These are phyloP conservation scores for Perccottus glenii DNA, from an alignment of 2,113 vertebrate genomes.

Conservation along the genomic window DNA sequence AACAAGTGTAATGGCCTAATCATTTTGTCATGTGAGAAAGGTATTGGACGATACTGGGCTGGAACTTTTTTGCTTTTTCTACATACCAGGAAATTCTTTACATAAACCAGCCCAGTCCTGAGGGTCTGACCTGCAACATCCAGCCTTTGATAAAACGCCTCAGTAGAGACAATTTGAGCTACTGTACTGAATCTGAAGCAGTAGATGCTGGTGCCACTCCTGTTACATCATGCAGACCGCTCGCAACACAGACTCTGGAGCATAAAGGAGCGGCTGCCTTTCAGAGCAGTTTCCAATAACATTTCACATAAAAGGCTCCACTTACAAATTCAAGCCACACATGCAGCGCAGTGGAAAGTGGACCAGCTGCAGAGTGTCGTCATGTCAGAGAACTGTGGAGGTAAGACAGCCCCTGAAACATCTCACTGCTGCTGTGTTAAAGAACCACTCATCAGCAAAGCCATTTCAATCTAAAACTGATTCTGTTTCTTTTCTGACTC, in stretches of 20 bases:
- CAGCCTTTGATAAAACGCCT: neutral
- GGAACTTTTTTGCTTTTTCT: no score
- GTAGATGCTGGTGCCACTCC: neutral
- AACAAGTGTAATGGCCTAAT: no score
- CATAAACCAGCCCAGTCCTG: no score
- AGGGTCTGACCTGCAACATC: neutral
- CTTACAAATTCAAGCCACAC: conserved; percentile 14
- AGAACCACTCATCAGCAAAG: neutral
- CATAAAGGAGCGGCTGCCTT: neutral
- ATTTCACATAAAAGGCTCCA: conserved; percentile 6
- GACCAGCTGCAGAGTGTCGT: conserved; percentile 29
- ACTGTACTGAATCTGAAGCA: neutral
- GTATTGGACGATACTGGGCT: no score
- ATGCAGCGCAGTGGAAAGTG: conserved; percentile 15
- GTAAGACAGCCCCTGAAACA: conserved; percentile 6
- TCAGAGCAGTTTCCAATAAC: conserved; percentile 12
- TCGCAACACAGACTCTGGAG: neutral
- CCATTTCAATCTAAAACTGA: neutral
- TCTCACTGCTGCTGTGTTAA: neutral
- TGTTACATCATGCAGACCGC: neutral
- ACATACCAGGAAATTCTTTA: no score
- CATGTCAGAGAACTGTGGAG: conserved; percentile 38
- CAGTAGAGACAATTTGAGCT: neutral
- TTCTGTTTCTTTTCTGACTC: no score
- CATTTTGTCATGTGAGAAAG: no score